Conservation (phyloP, 2,113 vertebrate species). For the Mesembrinibis cayennensis region DNA sequence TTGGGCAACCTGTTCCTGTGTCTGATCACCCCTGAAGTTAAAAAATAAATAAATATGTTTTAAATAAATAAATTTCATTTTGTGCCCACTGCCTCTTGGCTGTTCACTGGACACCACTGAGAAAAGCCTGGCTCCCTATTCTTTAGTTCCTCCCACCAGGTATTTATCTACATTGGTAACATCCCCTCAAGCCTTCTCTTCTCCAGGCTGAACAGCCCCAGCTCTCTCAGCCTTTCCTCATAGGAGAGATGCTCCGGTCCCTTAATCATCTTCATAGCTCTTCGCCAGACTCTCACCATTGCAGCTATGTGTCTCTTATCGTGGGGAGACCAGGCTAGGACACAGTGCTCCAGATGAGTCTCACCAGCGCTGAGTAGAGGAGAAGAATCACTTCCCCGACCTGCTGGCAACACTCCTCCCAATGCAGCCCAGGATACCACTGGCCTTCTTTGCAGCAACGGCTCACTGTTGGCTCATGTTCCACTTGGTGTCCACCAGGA, state of each 20-base stretch:
- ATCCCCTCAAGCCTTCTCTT: neutral
- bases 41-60: neutral
- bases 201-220: neutral
- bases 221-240: neutral
- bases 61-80: neutral
- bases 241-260: neutral
- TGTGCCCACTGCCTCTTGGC: neutral
- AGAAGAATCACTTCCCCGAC: neutral
- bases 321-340: neutral
- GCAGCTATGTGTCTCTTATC: neutral
- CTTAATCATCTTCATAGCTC: neutral
- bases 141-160: neutral
- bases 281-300: neutral
- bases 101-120: neutral
- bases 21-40: neutral
- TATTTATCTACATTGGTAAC: neutral
- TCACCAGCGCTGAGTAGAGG: neutral
- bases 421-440: neutral
- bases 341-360: neutral
- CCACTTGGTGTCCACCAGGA: neutral
- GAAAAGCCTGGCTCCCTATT: neutral
- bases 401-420: neutral
- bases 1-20: neutral
- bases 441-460: neutral
- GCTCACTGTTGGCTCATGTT: neutral